A percentile compares a stretch with the other conserved stretches of the same genome.
phyloP scores from a whole-genome alignment of 2,797 vertebrate species.

The Poeciliopsis presidionis region DNA sequence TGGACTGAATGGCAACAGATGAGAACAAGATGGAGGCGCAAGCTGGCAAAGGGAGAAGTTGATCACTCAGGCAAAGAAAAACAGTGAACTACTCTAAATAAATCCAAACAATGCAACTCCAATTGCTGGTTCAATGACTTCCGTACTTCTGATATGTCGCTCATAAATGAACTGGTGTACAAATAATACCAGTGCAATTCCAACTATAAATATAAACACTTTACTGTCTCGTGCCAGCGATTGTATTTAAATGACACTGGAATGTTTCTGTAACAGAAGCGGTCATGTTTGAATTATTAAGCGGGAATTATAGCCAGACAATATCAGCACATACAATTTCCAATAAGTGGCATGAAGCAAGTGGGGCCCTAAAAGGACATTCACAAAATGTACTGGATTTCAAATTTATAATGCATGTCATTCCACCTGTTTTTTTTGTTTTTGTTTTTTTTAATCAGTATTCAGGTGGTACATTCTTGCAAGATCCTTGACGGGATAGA shows the following conservation, averaged over 20 bases:
- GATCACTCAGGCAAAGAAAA: not conserved
- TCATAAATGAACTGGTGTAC: not conserved
- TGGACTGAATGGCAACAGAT: not conserved
- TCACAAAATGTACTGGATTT: conserved; percentile 9
- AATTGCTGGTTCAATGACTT: not conserved
- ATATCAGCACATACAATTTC: not conserved
- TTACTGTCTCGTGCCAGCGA: not conserved
- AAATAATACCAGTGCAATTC: not conserved
- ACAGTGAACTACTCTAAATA: not conserved
- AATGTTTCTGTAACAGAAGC: not conserved
- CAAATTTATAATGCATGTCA: conserved; percentile 49
- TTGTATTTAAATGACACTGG: not conserved
- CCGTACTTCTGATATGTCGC: not conserved
- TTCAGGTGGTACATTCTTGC: conserved; percentile 40
- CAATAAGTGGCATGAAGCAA: not conserved
- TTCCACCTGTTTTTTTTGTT: not conserved
- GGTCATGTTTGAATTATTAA: not conserved
- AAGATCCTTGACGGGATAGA: conserved; percentile 39
- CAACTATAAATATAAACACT: not conserved
- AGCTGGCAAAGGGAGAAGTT: not conserved
- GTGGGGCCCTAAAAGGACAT: not conserved
- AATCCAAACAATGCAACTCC: not conserved
- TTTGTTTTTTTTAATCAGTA: conserved; percentile 6
- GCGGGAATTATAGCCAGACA: not conserved
- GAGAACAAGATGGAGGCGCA: not conserved